Conservation (phyloP, 2,888 invertebrate species). For the Andrena praecox region DNA sequence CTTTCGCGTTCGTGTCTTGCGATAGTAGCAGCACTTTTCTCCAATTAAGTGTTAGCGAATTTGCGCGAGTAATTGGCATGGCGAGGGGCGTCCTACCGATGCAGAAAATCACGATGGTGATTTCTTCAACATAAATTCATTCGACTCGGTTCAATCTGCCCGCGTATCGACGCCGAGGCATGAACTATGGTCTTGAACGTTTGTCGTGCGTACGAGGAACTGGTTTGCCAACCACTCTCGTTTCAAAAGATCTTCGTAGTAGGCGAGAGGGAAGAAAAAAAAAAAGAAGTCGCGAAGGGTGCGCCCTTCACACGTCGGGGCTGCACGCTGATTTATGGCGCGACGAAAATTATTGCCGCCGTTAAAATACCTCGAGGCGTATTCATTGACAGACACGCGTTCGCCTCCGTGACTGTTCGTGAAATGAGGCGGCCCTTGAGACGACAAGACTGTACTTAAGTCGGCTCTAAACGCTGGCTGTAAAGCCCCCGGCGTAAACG, state of each 20-base stretch:
- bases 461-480: constrained; percentile 60
- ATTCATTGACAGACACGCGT: constrained; percentile 74
- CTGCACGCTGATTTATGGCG: constrained; percentile 70
- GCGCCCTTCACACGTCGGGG: constrained; percentile 60
- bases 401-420: constrained; percentile 32
- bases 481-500: constrained; percentile 60
- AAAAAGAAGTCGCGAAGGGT: constrained; percentile 43
- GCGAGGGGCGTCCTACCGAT: not conserved
- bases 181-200: constrained; percentile 18
- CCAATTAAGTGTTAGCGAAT: not conserved
- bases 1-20: no score
- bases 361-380: constrained; percentile 72
- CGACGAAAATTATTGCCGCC: constrained; percentile 78
- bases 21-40: no score
- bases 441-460: constrained; percentile 67
- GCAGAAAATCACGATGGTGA: not conserved
- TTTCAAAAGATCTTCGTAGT: constrained; percentile 28
- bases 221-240: constrained; percentile 47
- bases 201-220: constrained; percentile 28
- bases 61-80: not conserved
- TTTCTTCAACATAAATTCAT: constrained; percentile 14
- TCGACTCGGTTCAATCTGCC: constrained; percentile 14
- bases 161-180: not conserved
- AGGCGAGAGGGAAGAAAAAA: constrained; percentile 12
- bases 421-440: constrained; percentile 55